These are phyloP conservation scores for Pseudonaja textilis DNA, from an alignment of 2,113 vertebrate genomes.

Conservation along the genomic window DNA sequence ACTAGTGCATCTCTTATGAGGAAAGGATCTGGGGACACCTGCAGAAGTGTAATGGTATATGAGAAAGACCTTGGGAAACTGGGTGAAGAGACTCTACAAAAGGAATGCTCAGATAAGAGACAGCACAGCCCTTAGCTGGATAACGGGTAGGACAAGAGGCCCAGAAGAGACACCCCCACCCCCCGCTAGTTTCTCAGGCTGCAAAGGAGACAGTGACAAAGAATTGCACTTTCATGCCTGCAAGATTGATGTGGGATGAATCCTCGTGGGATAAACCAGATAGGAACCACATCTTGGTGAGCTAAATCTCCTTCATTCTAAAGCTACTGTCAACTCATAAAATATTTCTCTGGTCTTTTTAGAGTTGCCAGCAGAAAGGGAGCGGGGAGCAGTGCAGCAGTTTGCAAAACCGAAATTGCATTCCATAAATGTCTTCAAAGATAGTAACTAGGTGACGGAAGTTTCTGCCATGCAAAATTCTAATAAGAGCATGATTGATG, in stretches of 20 bases:
- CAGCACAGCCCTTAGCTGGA: background rate
- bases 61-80: background rate
- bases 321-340: background rate
- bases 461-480: no score
- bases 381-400: no score
- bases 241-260: background rate
- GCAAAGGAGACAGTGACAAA: background rate
- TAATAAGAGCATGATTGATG: no score
- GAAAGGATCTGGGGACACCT: background rate
- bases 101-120: background rate
- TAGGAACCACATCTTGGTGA: background rate
- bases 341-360: no score
- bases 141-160: background rate
- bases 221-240: background rate
- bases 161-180: background rate
- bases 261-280: background rate
- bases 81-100: background rate
- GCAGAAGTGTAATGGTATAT: background rate
- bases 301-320: background rate
- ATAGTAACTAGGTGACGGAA: no score
- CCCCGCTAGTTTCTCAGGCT: background rate
- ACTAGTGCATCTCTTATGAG: background rate
- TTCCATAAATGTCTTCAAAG: no score
- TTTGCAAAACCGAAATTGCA: no score
- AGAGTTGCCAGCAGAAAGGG: no score